A percentile compares a stretch with the other conserved stretches of the same genome.
phyloP scores from a whole-genome alignment of 2,797 vertebrate species.

The Pseudochromis fuscus region DNA sequence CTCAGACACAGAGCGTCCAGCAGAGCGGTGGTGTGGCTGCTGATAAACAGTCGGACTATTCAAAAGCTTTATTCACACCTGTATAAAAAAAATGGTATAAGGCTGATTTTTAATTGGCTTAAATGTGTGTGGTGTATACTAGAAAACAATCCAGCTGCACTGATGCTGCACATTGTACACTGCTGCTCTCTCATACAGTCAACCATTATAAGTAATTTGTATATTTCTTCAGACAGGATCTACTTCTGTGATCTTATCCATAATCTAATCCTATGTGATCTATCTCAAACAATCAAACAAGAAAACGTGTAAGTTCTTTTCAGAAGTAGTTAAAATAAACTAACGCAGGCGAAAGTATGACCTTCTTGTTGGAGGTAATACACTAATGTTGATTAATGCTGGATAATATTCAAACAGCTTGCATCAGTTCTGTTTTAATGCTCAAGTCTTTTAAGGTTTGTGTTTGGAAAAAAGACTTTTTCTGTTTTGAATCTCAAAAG shows the following conservation, averaged over 20 bases:
- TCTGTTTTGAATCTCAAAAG: neutral
- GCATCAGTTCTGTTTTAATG: neutral
- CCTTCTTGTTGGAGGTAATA: no score
- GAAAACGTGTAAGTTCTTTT: no score
- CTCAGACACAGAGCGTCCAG: slow-evolving; percentile 56
- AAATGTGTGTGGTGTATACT: slow-evolving; percentile 3
- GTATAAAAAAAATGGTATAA: neutral
- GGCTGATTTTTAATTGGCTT: neutral
- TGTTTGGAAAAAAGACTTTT: neutral
- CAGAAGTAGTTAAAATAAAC: no score
- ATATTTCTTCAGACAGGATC: no score
- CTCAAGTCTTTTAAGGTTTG: neutral
- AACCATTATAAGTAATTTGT: no score
- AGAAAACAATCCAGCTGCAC: no score
- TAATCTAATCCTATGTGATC: no score
- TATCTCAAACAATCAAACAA: no score
- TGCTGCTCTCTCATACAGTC: no score
- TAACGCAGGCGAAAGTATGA: no score
- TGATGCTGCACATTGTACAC: no score
- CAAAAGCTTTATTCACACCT: slow-evolving; percentile 39
- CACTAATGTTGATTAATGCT: neutral
- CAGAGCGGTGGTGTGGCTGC: slow-evolving; percentile 46
- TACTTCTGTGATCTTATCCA: no score
- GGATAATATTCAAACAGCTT: slow-evolving; percentile 12
- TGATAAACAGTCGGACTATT: slow-evolving; percentile 62